phyloP scores from a whole-genome alignment of 2,888 invertebrate species.

The Odontocerum albicorne region DNA sequence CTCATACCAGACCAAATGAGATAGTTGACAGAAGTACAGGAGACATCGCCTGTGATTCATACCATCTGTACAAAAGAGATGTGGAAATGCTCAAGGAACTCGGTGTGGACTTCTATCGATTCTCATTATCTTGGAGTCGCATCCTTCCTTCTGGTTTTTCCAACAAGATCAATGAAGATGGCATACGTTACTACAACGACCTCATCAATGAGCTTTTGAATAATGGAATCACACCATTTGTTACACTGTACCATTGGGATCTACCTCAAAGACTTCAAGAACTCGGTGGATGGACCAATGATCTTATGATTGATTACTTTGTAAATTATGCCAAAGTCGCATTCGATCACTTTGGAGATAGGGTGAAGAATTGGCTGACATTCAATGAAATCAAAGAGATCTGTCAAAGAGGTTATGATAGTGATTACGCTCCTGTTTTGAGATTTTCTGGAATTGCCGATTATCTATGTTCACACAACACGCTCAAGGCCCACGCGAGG shows the following conservation, averaged over 20 bases:
- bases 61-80: conserved; percentile 54
- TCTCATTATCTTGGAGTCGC: conserved; percentile 57
- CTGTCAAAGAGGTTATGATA: conserved; percentile 54
- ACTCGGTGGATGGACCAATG: conserved; percentile 56
- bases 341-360: conserved; percentile 52
- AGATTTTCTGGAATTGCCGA: conserved; percentile 54
- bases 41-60: conserved; percentile 61
- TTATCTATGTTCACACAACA: conserved; percentile 64
- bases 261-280: conserved; percentile 62
- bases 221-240: conserved; percentile 59
- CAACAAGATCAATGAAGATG: conserved; percentile 41
- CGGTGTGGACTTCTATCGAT: conserved; percentile 47
- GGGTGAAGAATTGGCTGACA: conserved; percentile 61
- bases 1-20: conserved; percentile 29
- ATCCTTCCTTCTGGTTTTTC: conserved; percentile 45
- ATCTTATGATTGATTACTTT: conserved; percentile 54
- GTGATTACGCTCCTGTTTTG: conserved; percentile 54
- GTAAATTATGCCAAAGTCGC: conserved; percentile 53
- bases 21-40: conserved; percentile 46
- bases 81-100: conserved; percentile 41
- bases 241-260: conserved; percentile 70
- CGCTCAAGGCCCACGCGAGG: conserved; percentile 65
- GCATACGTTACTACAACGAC: conserved; percentile 62
- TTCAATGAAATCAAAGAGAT: conserved; percentile 64
- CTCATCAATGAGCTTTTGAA: conserved; percentile 58